Conservation (phyloP, 2,797 vertebrate genomes). For the Sebastes vulpes region DNA sequence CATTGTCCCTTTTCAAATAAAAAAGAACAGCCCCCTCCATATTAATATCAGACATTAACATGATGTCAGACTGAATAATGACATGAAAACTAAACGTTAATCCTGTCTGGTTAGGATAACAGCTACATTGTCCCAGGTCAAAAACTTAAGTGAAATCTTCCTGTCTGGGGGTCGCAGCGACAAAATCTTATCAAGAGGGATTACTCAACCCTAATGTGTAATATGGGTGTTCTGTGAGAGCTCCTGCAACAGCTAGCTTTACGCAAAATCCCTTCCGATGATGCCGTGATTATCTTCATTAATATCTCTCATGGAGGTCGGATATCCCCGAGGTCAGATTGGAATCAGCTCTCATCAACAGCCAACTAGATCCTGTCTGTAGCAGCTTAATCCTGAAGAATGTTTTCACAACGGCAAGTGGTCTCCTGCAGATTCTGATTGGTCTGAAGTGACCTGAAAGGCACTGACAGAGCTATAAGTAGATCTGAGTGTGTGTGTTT, state of each 20-base stretch:
- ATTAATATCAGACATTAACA: not conserved
- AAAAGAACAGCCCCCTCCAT: too few species aligned
- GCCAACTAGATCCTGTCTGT: constrained; percentile 57
- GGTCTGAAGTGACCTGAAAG: constrained; percentile 60
- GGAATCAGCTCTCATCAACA: constrained; percentile 59
- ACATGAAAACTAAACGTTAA: not conserved
- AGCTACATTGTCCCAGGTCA: not conserved
- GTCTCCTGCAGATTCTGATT: constrained; percentile 43
- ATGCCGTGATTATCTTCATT: constrained; percentile 63
- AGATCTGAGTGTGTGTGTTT: constrained; percentile 12
- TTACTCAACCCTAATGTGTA: not conserved
- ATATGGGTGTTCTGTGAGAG: not conserved
- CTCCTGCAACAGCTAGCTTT: not conserved
- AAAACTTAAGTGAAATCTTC: constrained; percentile 11
- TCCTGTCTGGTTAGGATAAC: not conserved
- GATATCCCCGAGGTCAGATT: constrained; percentile 51
- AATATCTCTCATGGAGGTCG: constrained; percentile 58
- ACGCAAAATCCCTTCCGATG: constrained; percentile 40
- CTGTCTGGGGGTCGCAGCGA: not conserved
- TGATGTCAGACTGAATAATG: not conserved
- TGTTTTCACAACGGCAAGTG: constrained; percentile 63
- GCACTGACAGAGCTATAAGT: constrained; percentile 59
- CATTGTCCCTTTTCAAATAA: too few species aligned
- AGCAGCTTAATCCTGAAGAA: constrained; percentile 56
- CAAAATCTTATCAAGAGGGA: constrained; percentile 21